Evolutionary conservation across 2,113 vertebrate genomes (phyloP), one percentile per base, ranked within the genome.

Genomic region (Cynoglossus semilaevis): DNA sequence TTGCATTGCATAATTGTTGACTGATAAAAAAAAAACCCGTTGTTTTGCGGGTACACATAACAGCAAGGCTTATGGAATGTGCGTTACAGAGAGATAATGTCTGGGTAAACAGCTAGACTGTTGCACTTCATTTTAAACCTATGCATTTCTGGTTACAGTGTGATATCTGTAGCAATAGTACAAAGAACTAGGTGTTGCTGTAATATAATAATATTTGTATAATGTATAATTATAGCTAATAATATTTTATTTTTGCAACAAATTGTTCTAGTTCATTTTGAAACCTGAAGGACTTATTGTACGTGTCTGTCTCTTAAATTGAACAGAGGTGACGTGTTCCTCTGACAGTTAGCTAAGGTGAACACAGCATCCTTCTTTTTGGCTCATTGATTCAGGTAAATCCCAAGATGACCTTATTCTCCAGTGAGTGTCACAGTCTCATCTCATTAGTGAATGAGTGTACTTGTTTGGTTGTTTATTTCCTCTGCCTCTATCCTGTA

Each of bases 381-480:
- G 59, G 47, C 69, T 35, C 19, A 70, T 51, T 58, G 52, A 68
- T 70, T 71, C 51, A 66, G 49, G 43, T 1, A 50, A 60, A 41
- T 63, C 61, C 54, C 35, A 62, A 52, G 63, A 55, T 69, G 68
- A 66, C 67, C 55, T 45, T 55, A 22, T 16, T 70, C 49, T 62
- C 55, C 54, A 5, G 51, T 52, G 51, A 72, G 56, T 63, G 41
- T 22, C 55, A 49, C 16, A 49, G 63, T 22, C 51, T 58, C 65
- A 58, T 77, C 57, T 57, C 15, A 4, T 5, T 37, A 38, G 43
- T 69, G 60, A 62, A 72, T 66, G 70, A 71, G 54, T 62, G 22
- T 45, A 16, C 42, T 63, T 40, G 56, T 15, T 73, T 56, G 74
- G 60, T 66, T 62, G 44, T 70, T 77, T 71, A 29, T 72, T 64